phyloP scores from a whole-genome alignment of 2,113 vertebrate species.

The Caranx ignobilis region DNA sequence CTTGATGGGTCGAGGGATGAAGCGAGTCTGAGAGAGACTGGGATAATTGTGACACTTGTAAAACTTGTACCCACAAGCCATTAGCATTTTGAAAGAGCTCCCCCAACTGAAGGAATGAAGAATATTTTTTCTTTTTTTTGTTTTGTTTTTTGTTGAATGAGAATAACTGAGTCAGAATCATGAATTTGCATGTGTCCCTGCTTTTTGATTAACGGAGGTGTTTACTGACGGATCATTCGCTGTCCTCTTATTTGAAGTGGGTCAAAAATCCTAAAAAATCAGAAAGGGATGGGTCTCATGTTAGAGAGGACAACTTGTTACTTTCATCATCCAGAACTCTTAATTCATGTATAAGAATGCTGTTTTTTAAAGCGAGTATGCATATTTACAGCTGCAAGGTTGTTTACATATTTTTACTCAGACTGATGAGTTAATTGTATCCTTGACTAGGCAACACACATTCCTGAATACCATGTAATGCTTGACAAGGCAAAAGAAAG shows the following conservation, averaged over 20 bases:
- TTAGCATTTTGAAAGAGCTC: conserved; percentile 83
- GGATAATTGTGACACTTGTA: conserved; percentile 59
- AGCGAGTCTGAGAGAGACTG: conserved; percentile 84
- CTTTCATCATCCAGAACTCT: conserved; percentile 55
- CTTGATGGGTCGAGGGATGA: conserved; percentile 98
- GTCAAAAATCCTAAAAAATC: conserved; percentile 30
- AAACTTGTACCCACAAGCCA: conserved; percentile 71
- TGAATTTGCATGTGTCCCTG: conserved; percentile 36
- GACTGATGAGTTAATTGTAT: conserved; percentile 65
- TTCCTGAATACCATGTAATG: conserved; percentile 60
- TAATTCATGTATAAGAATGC: conserved; percentile 55
- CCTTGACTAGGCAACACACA: conserved; percentile 63
- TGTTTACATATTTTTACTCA: conserved; percentile 77
- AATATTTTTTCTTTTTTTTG: background rate
- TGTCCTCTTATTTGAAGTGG: conserved; percentile 58
- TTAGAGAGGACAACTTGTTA: conserved; percentile 43
- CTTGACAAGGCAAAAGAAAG: conserved; percentile 13
- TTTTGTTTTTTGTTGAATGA: conserved; percentile 7
- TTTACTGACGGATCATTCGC: conserved; percentile 56
- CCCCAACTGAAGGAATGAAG: conserved; percentile 80
- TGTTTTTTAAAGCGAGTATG: conserved; percentile 51
- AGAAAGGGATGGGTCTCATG: conserved; percentile 47
- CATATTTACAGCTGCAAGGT: conserved; percentile 72
- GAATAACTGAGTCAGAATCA: conserved; percentile 52
- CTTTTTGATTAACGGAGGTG: conserved; percentile 41